A percentile compares a stretch with the other conserved stretches of the same genome.
These are phyloP conservation scores for Tychaedon coryphoeus DNA, from an alignment of 2,113 vertebrate species.

Conservation along the genomic window DNA sequence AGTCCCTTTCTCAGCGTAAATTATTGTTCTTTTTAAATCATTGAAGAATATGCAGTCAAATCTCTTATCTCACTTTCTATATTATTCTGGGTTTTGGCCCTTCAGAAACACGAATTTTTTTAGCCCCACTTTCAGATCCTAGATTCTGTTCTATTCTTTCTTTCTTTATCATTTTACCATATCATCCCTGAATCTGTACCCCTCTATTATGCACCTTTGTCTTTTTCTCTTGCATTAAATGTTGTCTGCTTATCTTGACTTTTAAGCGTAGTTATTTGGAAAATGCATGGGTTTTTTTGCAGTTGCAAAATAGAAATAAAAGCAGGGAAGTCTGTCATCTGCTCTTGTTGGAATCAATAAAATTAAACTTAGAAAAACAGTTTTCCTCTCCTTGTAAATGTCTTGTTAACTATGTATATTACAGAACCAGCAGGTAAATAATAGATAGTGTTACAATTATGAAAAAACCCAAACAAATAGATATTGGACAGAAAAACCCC, in stretches of 20 bases:
- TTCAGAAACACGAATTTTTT: neutral
- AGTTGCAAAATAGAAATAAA: neutral
- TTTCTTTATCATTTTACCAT: neutral
- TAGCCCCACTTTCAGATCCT: neutral
- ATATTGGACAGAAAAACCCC: neutral
- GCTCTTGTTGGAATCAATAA: neutral
- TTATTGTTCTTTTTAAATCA: neutral
- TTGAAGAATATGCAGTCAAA: neutral
- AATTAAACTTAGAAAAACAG: neutral
- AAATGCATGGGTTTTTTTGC: neutral
- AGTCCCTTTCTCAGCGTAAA: neutral
- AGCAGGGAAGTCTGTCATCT: neutral
- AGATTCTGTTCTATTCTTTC: neutral
- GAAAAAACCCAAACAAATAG: neutral
- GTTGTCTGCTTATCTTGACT: neutral
- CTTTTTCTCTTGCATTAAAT: neutral
- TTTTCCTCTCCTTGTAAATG: neutral
- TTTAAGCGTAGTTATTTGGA: neutral
- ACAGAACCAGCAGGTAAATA: neutral
- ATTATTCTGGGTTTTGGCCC: neutral
- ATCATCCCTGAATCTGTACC: neutral
- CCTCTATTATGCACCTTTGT: neutral
- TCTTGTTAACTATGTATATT: neutral
- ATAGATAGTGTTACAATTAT: neutral
- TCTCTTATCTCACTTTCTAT: neutral